Evolutionary conservation across 2,888 invertebrate species (phyloP).

Genomic region (Acleris laterana): DNA sequence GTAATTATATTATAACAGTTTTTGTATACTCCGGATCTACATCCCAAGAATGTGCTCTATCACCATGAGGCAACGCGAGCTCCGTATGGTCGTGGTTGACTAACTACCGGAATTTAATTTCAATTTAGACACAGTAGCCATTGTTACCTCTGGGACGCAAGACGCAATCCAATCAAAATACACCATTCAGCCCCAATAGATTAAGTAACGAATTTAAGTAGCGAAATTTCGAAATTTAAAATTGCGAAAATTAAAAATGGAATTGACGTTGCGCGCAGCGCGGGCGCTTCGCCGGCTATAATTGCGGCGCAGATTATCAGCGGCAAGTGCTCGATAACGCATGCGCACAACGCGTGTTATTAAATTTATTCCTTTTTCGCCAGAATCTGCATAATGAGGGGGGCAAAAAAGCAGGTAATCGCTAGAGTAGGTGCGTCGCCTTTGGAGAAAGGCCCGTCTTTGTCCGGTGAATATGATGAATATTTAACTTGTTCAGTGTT

Average conservation of each 20-base stretch:
- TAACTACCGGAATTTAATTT: constrained; percentile 35
- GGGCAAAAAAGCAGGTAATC: constrained; percentile 79
- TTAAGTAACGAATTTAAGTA: constrained; percentile 71
- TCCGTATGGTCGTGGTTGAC: constrained; percentile 20
- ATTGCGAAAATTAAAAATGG: constrained; percentile 67
- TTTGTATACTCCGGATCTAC: neutral
- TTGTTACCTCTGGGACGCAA: constrained; percentile 55
- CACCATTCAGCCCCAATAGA: constrained; percentile 67
- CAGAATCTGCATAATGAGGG: constrained; percentile 84
- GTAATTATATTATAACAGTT: neutral
- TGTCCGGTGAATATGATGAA: constrained; percentile 69
- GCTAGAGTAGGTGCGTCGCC: constrained; percentile 75
- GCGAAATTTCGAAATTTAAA: constrained; percentile 54
- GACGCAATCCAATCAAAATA: constrained; percentile 72
- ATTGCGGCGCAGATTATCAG: constrained; percentile 83
- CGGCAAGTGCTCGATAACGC: constrained; percentile 83
- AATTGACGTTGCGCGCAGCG: constrained; percentile 48
- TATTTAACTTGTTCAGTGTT: constrained; percentile 63
- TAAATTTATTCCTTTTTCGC: constrained; percentile 84
- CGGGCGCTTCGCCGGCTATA: constrained; percentile 53
- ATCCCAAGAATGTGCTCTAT: constrained; percentile 14
- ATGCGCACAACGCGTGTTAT: constrained; percentile 82
- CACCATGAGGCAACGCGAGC: constrained; percentile 3
- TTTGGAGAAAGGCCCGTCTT: constrained; percentile 74
- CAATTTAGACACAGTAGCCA: constrained; percentile 47